Evolutionary conservation across 2,113 vertebrate species (phyloP).

Genomic region (Megaceryle maxima): DNA sequence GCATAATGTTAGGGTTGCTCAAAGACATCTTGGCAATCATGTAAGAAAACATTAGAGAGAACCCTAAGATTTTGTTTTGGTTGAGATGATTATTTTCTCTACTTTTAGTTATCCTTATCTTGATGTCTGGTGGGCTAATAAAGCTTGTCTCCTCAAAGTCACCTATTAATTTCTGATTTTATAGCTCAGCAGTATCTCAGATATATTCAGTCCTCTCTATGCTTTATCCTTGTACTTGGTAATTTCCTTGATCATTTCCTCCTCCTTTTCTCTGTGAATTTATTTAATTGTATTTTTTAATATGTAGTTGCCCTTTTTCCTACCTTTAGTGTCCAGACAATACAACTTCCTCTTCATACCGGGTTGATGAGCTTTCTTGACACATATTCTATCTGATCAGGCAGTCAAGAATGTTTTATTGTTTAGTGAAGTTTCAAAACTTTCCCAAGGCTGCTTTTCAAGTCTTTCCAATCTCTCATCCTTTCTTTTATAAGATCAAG

Average conservation of each 20-base stretch:
- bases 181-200: not conserved
- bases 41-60: not conserved
- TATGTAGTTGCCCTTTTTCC: not conserved
- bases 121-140: not conserved
- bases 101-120: not conserved
- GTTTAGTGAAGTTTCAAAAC: not conserved
- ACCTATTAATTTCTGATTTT: not conserved
- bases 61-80: not conserved
- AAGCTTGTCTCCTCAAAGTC: not conserved
- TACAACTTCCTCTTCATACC: not conserved
- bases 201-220: not conserved
- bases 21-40: not conserved
- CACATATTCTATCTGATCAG: not conserved
- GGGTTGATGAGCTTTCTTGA: not conserved
- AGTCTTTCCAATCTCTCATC: not conserved
- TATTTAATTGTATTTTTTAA: not conserved
- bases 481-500: not conserved
- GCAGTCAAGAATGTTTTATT: not conserved
- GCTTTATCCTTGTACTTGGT: not conserved
- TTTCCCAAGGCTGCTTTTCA: not conserved
- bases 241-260: not conserved
- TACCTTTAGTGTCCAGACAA: not conserved
- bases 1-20: not conserved
- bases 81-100: not conserved
- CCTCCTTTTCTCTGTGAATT: not conserved